phyloP scores from a whole-genome alignment of 2,113 vertebrate genomes.

The Anolis carolinensis region DNA sequence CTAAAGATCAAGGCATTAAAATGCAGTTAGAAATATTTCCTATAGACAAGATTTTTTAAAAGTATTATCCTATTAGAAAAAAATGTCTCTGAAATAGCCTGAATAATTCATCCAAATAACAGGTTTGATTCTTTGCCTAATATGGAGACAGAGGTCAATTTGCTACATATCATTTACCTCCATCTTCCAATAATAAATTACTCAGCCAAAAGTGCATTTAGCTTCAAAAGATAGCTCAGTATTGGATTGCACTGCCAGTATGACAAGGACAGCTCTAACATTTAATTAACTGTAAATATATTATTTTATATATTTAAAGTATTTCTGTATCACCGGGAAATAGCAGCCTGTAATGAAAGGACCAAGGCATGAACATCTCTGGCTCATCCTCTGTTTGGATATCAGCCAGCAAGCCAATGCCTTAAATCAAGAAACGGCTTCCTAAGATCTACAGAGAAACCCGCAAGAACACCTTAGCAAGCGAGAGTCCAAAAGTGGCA shows the following conservation, averaged over 20 bases:
- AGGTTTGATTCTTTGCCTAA: not conserved
- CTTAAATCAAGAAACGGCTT: too few species aligned
- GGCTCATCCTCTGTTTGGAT: too few species aligned
- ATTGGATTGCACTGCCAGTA: not conserved
- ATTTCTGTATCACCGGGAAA: too few species aligned
- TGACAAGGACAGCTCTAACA: not conserved
- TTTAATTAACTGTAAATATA: constrained; percentile 1
- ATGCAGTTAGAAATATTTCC: not conserved
- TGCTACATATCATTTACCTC: not conserved
- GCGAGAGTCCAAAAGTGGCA: too few species aligned
- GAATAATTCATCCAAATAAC: not conserved
- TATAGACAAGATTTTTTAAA: not conserved
- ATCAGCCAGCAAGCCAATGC: too few species aligned
- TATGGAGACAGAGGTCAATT: not conserved
- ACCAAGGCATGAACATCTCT: too few species aligned
- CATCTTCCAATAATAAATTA: constrained; percentile 12
- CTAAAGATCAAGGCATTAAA: not conserved
- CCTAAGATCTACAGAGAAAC: too few species aligned
- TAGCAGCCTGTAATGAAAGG: too few species aligned
- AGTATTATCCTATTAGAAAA: not conserved
- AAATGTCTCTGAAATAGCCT: not conserved
- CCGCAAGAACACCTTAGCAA: too few species aligned
- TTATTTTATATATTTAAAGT: too few species aligned
- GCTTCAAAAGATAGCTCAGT: not conserved
- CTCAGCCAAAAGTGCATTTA: not conserved